Evolutionary conservation across 2,888 invertebrate genomes (phyloP), one percentile per base, ranked within the genome.

Genomic region (Drosophila affinis): DNA sequence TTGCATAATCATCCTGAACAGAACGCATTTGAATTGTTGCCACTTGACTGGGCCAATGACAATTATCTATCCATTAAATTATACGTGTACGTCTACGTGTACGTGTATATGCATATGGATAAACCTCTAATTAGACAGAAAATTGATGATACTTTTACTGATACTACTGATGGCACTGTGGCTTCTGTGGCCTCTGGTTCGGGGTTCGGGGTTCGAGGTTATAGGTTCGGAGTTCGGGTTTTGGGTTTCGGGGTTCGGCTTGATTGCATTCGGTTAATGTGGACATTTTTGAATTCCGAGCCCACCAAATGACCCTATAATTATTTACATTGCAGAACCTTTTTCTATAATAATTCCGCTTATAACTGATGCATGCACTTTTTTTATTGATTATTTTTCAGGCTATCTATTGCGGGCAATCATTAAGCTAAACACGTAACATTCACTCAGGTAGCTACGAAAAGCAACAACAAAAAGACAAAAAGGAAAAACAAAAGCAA

Each of bases 371-470:
- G 62, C 73, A 53, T 67, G 51, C 58, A 68, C 52, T 69, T 56
- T 79, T 79, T 79, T 81, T 79, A 79, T 88, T 88, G 76, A 65
- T 48, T 70, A 67, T 69, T 74, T 71, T 71, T 12, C 83, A 83
- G 83, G 72, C 81, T 77, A 77, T 56, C 65, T 62, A 72, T 64
- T 77, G 72, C 69, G 73, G 75, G 77, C 81, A 86, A 88, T 88
- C 88, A 82, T 83, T 82, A 86, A 72, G 71, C 88, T 68, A 59
- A 77, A 79, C 83, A 86, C 82, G 86, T 88, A 82, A 79, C 78
- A 76, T 70, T 74, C 67, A 77, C 84, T 84, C 87, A 76, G 76
- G 76, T 68, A 84, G 69, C 46, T 69, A 62, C 56, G 21, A 55
- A 45, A 14, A 69, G 60, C 52, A 55, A 57, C 21, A 59, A 57